A percentile compares a stretch with the other conserved stretches of the same genome.
Evolutionary conservation across 2,113 vertebrate genomes (phyloP).

Genomic region (Myiagra hebetior): DNA sequence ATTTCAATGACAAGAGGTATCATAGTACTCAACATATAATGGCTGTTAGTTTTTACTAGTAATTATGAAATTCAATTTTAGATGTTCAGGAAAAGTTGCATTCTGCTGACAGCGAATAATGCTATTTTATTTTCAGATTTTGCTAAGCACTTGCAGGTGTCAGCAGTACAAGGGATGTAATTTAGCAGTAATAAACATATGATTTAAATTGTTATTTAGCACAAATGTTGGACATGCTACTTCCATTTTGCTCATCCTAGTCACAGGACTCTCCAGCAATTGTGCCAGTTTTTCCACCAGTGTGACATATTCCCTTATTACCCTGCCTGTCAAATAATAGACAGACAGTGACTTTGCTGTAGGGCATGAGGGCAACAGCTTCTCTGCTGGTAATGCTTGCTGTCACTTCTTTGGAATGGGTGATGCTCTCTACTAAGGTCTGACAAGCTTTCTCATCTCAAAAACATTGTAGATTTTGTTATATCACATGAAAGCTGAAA

Average conservation of each 20-base stretch:
- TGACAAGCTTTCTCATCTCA: slow-evolving; percentile 60
- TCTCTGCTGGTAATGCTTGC: slow-evolving; percentile 45
- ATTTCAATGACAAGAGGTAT: neutral
- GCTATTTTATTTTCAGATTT: slow-evolving; percentile 3
- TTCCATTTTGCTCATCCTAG: neutral
- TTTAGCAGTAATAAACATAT: neutral
- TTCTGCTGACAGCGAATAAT: neutral
- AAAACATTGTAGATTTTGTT: slow-evolving; percentile 24
- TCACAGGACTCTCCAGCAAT: neutral
- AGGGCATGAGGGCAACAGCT: slow-evolving; percentile 40
- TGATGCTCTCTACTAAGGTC: slow-evolving; percentile 47
- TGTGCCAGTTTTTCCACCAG: slow-evolving; percentile 13
- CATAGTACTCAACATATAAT: neutral
- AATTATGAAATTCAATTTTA: neutral
- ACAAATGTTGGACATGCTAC: neutral
- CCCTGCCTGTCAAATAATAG: slow-evolving; percentile 61
- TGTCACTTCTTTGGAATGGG: slow-evolving; percentile 55
- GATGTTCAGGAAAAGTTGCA: neutral
- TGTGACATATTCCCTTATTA: slow-evolving; percentile 28
- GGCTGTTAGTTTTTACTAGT: neutral
- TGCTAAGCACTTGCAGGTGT: neutral
- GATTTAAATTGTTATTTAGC: neutral
- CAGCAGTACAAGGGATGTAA: neutral
- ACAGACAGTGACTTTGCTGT: slow-evolving; percentile 49
- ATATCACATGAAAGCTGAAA: slow-evolving; percentile 1